These are phyloP conservation scores for Clarias platycephalus DNA, from an alignment of 2,797 vertebrate genomes.

Conservation along the genomic window DNA sequence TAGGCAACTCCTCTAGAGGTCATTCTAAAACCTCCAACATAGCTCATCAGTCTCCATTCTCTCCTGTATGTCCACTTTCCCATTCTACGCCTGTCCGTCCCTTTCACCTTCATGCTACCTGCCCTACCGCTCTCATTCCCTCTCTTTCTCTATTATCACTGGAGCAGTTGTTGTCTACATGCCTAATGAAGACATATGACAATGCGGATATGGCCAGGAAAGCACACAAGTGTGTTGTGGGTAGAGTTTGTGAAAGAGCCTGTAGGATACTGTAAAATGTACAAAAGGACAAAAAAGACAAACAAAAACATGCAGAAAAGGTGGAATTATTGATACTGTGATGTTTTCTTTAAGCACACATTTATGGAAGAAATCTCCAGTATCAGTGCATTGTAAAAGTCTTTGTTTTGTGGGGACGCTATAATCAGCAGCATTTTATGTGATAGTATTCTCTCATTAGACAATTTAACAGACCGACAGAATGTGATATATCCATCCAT, in stretches of 20 bases:
- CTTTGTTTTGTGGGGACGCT: background rate
- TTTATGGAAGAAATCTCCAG: background rate
- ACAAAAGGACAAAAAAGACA: background rate
- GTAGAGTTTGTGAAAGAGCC: background rate
- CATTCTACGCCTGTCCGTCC: background rate
- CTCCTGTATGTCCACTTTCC: constrained; percentile 6
- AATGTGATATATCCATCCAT: background rate
- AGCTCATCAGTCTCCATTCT: constrained; percentile 27
- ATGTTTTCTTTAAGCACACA: background rate
- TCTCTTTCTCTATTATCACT: constrained; percentile 30
- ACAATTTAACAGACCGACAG: background rate
- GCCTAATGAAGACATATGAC: constrained; percentile 49
- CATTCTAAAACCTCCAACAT: constrained; percentile 6
- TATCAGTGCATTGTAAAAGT: background rate
- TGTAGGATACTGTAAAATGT: background rate
- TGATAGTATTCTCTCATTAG: background rate
- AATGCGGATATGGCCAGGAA: background rate
- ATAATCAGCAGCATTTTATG: background rate
- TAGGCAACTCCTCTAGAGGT: constrained; percentile 37
- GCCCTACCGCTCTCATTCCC: constrained; percentile 13
- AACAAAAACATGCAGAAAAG: background rate
- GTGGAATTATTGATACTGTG: background rate
- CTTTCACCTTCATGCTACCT: constrained; percentile 10
- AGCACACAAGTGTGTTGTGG: background rate
- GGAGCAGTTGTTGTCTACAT: constrained; percentile 34